phyloP scores from a whole-genome alignment of 1,140 invertebrate species.

The Zaprionus davidi region DNA sequence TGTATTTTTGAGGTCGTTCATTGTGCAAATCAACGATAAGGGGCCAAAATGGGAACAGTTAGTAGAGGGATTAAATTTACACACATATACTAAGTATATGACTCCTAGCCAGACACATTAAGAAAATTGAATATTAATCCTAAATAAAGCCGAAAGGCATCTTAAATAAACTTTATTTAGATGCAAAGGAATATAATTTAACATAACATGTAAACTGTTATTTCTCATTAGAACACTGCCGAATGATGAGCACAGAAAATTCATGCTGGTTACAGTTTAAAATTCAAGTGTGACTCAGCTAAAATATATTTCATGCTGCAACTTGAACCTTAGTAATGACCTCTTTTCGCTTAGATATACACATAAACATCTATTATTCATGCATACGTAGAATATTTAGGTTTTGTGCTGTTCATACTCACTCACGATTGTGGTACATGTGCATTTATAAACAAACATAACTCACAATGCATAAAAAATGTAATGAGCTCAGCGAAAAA shows the following conservation, averaged over 20 bases:
- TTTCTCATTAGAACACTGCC: not conserved
- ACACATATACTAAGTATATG: too few species aligned
- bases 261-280: conserved; percentile 1
- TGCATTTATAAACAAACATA: conserved; percentile 37
- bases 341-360: conserved; percentile 17
- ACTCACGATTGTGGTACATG: conserved; percentile 18
- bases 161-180: not conserved
- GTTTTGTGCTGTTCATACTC: not conserved
- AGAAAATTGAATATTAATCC: too few species aligned
- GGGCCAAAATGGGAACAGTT: conserved; percentile 11
- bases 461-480: conserved; percentile 37
- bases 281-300: conserved; percentile 29
- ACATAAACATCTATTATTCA: not conserved
- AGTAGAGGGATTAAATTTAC: not conserved
- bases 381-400: conserved; percentile 9
- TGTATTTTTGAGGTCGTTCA: conserved; percentile 59
- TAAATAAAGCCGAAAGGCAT: too few species aligned
- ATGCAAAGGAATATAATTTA: too few species aligned
- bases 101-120: too few species aligned
- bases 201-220: not conserved
- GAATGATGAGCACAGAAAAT: not conserved
- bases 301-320: conserved; percentile 23
- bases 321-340: conserved; percentile 29
- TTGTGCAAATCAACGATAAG: conserved; percentile 60
- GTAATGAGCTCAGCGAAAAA: conserved; percentile 46